A percentile compares a stretch with the other conserved stretches of the same genome.
Evolutionary conservation across 2,113 vertebrate species (phyloP).

Genomic region (Otolemur garnettii): DNA sequence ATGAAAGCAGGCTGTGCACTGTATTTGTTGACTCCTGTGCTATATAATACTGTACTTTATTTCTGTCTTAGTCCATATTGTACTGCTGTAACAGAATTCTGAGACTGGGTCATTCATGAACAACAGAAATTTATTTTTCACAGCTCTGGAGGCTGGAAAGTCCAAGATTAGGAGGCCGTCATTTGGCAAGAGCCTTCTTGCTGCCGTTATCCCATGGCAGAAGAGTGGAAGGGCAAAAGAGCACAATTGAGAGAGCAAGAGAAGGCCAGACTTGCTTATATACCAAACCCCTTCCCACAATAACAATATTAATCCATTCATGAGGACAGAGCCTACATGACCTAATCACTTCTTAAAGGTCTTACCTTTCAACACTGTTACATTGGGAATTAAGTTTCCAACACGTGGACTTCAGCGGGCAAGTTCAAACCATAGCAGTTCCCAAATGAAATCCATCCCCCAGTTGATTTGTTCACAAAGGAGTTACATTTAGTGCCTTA

Average conservation of each 20-base stretch:
- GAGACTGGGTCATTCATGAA: neutral
- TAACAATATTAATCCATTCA: neutral
- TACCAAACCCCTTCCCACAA: neutral
- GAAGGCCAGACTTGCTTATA: neutral
- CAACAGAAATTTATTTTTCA: neutral
- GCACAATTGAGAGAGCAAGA: neutral
- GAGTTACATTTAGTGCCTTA: neutral
- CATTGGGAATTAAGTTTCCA: neutral
- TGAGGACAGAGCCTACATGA: neutral
- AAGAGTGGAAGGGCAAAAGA: neutral
- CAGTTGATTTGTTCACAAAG: neutral
- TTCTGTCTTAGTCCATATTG: neutral
- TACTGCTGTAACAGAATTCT: neutral
- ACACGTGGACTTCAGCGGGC: neutral
- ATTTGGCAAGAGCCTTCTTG: neutral
- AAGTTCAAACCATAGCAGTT: neutral
- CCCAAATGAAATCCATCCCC: neutral
- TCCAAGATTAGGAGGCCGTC: neutral
- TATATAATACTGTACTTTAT: neutral
- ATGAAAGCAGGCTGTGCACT: neutral
- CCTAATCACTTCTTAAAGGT: neutral
- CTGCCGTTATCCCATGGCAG: neutral
- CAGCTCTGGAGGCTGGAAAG: neutral
- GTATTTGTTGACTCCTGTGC: neutral
- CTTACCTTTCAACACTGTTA: neutral